Conservation (phyloP, 2,113 vertebrate genomes). For the Prietella phreatophila region DNA sequence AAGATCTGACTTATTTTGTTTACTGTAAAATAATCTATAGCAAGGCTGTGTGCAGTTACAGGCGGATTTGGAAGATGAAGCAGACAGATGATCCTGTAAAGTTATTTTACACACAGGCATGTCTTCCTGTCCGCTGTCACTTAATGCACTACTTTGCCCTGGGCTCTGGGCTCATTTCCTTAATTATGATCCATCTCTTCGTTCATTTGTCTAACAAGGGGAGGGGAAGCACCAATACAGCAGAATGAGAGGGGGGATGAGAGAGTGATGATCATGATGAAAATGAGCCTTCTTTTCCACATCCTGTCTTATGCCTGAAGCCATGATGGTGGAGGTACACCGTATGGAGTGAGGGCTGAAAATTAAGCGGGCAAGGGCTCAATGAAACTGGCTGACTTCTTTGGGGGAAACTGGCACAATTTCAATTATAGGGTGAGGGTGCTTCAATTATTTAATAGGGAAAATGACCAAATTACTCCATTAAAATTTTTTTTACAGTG, state of each 20-base stretch:
- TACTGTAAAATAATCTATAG: background rate
- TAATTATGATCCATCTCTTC: constrained; percentile 46
- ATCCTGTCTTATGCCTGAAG: constrained; percentile 41
- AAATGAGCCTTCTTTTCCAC: constrained; percentile 50
- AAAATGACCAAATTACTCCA: constrained; percentile 47
- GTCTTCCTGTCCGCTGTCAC: constrained; percentile 42
- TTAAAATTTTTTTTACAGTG: constrained; percentile 29
- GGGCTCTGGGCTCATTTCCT: constrained; percentile 47
- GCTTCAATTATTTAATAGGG: constrained; percentile 49
- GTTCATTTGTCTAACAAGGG: constrained; percentile 46
- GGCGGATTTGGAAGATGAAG: no score
- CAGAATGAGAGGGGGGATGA: constrained; percentile 11
- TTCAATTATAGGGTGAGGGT: constrained; percentile 43
- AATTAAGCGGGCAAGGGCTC: background rate
- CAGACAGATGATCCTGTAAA: no score
- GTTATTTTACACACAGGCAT: constrained; percentile 71
- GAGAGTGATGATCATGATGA: constrained; percentile 48
- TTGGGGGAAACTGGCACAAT: constrained; percentile 36
- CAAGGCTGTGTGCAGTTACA: background rate
- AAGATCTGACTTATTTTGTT: background rate
- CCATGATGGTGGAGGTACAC: constrained; percentile 50
- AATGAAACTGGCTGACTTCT: constrained; percentile 39
- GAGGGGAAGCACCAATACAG: constrained; percentile 31
- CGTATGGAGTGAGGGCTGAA: constrained; percentile 22
- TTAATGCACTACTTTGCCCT: constrained; percentile 19